These are phyloP conservation scores for Rhingia rostrata DNA, from an alignment of 2,888 invertebrate genomes.

Conservation along the genomic window DNA sequence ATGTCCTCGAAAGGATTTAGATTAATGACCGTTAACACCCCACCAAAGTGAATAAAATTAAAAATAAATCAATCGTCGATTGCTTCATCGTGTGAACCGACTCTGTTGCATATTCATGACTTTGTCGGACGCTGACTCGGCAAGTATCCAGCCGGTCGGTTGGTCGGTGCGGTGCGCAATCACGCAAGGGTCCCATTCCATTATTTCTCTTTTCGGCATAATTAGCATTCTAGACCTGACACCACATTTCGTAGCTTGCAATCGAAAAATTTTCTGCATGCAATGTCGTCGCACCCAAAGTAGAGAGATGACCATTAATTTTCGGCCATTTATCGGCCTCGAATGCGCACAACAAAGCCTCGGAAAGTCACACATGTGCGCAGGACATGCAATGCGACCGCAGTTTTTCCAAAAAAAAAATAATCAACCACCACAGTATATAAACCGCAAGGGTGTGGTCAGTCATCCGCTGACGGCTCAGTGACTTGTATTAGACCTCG, in stretches of 20 bases:
- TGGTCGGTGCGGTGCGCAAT: no score
- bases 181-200: constrained; percentile 63
- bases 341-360: constrained; percentile 12
- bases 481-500: constrained; percentile 58
- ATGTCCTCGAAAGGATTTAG: constrained; percentile 42
- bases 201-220: constrained; percentile 41
- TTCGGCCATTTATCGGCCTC: constrained; percentile 57
- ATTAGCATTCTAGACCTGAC: constrained; percentile 72
- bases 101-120: constrained; percentile 60
- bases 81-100: constrained; percentile 33
- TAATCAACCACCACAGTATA: background rate
- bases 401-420: constrained; percentile 9
- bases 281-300: constrained; percentile 37
- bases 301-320: constrained; percentile 67
- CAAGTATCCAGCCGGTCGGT: constrained; percentile 28
- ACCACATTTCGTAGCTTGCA: constrained; percentile 46
- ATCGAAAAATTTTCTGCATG: constrained; percentile 40
- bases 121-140: background rate
- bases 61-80: constrained; percentile 68
- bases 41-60: constrained; percentile 54
- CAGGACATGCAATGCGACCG: constrained; percentile 61
- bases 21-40: constrained; percentile 61
- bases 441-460: constrained; percentile 66
- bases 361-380: constrained; percentile 54
- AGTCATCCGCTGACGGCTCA: constrained; percentile 58